Evolutionary conservation across 2,797 vertebrate genomes (phyloP).

Genomic region (Spinus olivaceus): DNA sequence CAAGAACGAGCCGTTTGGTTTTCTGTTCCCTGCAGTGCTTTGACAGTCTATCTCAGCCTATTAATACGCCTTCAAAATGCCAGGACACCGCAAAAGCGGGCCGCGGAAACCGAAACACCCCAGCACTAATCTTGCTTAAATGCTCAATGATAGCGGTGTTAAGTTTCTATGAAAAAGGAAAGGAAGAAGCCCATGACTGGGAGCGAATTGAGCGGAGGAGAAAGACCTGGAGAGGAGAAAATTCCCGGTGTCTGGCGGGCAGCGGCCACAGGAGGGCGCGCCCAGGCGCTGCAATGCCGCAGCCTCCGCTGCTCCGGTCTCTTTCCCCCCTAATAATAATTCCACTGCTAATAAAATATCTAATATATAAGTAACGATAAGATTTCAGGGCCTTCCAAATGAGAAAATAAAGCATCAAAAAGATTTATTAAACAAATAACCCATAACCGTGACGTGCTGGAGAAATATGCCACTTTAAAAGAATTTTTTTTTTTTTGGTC

Average conservation of each 20-base stretch:
- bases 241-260: neutral
- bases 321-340: slow-evolving; percentile 39
- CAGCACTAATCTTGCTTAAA: neutral
- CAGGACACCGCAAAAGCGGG: neutral
- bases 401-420: slow-evolving; percentile 65
- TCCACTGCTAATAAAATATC: slow-evolving; percentile 65
- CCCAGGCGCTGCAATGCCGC: slow-evolving; percentile 67
- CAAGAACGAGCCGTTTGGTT: neutral
- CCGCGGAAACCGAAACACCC: neutral
- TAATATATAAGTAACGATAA: slow-evolving; percentile 69
- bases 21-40: slow-evolving; percentile 17
- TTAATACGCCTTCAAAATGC: neutral
- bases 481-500: neutral
- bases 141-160: neutral
- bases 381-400: slow-evolving; percentile 62
- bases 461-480: slow-evolving; percentile 58
- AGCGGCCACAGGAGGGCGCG: slow-evolving; percentile 89
- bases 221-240: neutral
- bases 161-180: neutral
- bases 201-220: neutral
- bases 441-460: slow-evolving; percentile 42
- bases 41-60: neutral
- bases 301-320: neutral
- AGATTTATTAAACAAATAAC: slow-evolving; percentile 66
- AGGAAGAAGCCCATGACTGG: neutral